Percentiles rank a stretch among this genome's conserved stretches.
Conservation (phyloP, 2,113 vertebrate genomes). For the Charadrius vociferus region DNA sequence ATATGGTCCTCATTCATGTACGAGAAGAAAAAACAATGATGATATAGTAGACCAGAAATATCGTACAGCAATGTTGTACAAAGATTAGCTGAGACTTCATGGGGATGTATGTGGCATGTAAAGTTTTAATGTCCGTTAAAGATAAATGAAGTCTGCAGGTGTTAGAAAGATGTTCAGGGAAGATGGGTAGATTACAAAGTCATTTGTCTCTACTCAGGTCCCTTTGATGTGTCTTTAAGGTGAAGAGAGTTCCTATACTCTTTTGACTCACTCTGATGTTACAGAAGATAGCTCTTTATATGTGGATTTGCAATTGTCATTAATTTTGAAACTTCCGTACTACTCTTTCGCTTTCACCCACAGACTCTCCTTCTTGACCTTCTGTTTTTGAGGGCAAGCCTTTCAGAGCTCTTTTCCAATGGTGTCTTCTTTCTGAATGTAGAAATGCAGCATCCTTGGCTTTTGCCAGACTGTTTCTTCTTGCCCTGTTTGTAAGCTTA, state of each 20-base stretch:
- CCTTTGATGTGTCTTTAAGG: fast-evolving
- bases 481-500: neutral
- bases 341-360: neutral
- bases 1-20: neutral
- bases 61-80: neutral
- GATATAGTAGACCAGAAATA: neutral
- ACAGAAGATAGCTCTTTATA: neutral
- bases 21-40: neutral
- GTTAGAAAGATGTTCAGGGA: neutral
- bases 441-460: neutral
- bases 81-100: neutral
- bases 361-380: neutral
- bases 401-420: neutral
- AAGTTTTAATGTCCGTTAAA: neutral
- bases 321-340: neutral
- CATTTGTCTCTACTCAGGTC: neutral
- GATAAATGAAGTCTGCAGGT: neutral
- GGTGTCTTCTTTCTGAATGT: neutral
- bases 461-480: neutral
- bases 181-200: neutral
- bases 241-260: neutral
- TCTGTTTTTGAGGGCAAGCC: neutral
- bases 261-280: neutral
- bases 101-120: no score
- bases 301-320: neutral